Evolutionary conservation across 2,888 invertebrate genomes (phyloP).

Genomic region (Zootermopsis nevadensis): DNA sequence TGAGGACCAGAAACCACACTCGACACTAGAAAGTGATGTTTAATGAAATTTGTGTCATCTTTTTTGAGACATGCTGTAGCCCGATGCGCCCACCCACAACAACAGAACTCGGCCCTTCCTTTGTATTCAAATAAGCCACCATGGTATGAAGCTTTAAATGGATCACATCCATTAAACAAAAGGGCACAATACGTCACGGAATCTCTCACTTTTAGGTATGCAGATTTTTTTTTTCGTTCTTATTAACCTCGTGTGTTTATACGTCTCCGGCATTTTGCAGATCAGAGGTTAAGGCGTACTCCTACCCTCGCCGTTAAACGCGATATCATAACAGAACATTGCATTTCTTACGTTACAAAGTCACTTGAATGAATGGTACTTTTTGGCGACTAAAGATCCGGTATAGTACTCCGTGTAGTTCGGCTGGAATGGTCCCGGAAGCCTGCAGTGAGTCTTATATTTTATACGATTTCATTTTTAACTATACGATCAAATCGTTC

Average conservation of each 20-base stretch:
- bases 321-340: too few species aligned
- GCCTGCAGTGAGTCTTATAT: too few species aligned
- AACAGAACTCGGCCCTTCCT: conserved; percentile 29
- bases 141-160: conserved; percentile 17
- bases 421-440: too few species aligned
- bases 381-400: too few species aligned
- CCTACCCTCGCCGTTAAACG: neutral
- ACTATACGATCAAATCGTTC: too few species aligned
- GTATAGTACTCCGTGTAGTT: too few species aligned
- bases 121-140: conserved; percentile 39
- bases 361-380: too few species aligned
- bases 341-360: too few species aligned
- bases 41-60: neutral
- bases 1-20: too few species aligned
- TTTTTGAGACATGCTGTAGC: neutral
- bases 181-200: conserved; percentile 19
- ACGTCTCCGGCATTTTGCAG: neutral
- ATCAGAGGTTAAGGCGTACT: neutral
- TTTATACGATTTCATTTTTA: too few species aligned
- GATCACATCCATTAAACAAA: conserved; percentile 39
- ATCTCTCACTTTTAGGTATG: neutral
- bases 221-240: neutral
- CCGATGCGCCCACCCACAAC: conserved; percentile 33
- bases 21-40: too few species aligned
- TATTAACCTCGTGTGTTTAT: neutral